Evolutionary conservation across 2,797 vertebrate species (phyloP), one percentile per base, ranked within the genome.

Genomic region (Picus viridis): DNA sequence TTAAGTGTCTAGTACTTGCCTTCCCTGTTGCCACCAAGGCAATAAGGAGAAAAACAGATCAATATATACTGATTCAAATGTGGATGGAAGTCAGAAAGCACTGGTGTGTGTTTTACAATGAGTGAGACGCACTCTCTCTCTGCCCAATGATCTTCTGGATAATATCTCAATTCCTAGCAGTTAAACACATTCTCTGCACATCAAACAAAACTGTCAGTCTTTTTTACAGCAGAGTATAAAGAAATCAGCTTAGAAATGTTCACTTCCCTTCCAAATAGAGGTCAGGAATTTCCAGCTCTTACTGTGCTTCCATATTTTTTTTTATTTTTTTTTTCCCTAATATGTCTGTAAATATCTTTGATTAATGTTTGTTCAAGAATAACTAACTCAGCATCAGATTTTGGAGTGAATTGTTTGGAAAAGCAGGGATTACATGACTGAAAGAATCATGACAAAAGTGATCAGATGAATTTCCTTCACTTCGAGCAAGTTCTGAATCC

Each of bases 41-140:
- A 29, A 13, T 30, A 19, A 22, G 47, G 53, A 32, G 63, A 56
- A 56, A 10, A 51, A 49, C 15, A 17, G 16, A 39, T 20, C 23
- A 32, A 22, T 36, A 12, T 30, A 6, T 32, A 16, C 23, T 23
- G 22, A 23, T 8, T 39, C 34, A 45, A 51, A 51, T 12, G 41
- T 98, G 98, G 5, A 97, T 98, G 43, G 98, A 98, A 24, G 96
- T 96, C 30, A 98, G 98, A 77, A 98, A 98, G 92, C 98, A 98
- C 14, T 27, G 27, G 27, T 16, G 53, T 54, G 53, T 54, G 56
- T 57, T 67, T 76, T 29, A 45, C 41, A 45, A 3, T 19, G 43
- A 47, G 10, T 32, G 34, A 59, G 45, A 45, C 19, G 20, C 29
- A 36, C 9, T 58, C 27, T 78, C 29, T 57, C n/a, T 30, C 20